Evolutionary conservation across 2,113 vertebrate species (phyloP).

Genomic region (Rallus limicola): DNA sequence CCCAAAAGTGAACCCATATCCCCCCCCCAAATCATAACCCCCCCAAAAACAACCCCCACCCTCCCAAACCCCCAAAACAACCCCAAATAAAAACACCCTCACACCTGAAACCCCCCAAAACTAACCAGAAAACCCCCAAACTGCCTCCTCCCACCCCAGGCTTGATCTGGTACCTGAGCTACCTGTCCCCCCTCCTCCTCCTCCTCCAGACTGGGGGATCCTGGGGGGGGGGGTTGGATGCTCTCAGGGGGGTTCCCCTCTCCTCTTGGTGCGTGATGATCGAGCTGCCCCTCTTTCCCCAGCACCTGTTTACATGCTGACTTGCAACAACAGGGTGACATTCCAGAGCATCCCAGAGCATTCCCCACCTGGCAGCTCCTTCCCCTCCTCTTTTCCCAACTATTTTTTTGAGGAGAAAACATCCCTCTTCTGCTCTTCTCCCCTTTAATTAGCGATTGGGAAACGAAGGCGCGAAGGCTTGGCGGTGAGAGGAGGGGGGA

Average conservation of each 20-base stretch:
- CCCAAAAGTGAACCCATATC: no score
- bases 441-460: neutral
- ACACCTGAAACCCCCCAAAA: no score
- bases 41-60: no score
- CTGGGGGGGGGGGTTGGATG: neutral
- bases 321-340: neutral
- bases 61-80: no score
- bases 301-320: neutral
- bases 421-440: neutral
- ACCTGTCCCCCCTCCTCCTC: no score
- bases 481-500: rapidly evolving
- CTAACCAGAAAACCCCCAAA: no score
- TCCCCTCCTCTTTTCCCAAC: neutral
- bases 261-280: neutral
- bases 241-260: rapidly evolving
- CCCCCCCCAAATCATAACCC: no score
- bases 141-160: no score
- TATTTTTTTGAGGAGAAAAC: neutral
- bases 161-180: no score
- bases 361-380: neutral
- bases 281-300: no score
- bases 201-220: neutral
- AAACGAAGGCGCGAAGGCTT: neutral
- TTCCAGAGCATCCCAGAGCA: neutral
- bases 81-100: no score